phyloP scores from a whole-genome alignment of 2,888 invertebrate species.

The Fissipunctia ypsillon region DNA sequence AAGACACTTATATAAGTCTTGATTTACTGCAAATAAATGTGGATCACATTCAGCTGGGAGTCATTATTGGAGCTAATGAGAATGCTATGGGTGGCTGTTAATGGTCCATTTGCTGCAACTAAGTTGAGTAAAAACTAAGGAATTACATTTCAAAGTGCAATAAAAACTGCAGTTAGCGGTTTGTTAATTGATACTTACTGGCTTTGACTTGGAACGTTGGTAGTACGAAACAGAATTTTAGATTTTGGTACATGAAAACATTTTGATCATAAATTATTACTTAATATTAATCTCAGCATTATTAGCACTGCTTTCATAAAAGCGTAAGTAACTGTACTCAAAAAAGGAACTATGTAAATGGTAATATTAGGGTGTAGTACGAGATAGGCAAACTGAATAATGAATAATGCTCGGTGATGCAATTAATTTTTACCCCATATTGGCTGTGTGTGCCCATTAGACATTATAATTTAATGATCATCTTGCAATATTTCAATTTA shows the following conservation, averaged over 20 bases:
- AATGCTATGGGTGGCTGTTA: constrained; percentile 50
- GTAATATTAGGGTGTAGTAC: constrained; percentile 3
- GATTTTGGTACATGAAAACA: background rate
- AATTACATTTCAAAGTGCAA: constrained; percentile 36
- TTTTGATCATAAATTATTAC: background rate
- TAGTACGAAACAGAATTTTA: background rate
- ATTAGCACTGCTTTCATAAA: background rate
- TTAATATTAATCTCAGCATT: background rate
- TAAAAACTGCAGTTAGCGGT: constrained; percentile 50
- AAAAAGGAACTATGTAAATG: background rate
- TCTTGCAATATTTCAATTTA: constrained; percentile 17
- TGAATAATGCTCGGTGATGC: background rate
- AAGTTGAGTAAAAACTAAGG: constrained; percentile 43
- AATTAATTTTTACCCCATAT: constrained; percentile 1
- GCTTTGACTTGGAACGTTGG: background rate
- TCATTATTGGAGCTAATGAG: constrained; percentile 56
- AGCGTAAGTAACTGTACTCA: background rate
- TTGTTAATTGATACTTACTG: constrained; percentile 41
- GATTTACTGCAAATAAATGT: constrained; percentile 50
- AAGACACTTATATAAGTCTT: constrained; percentile 24
- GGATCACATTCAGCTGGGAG: constrained; percentile 57
- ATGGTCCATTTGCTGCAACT: constrained; percentile 63
- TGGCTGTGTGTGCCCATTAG: background rate
- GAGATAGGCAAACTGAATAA: background rate
- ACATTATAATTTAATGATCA: constrained; percentile 4